Evolutionary conservation across 2,888 invertebrate species (phyloP).

Genomic region (Homarus gammarus): DNA sequence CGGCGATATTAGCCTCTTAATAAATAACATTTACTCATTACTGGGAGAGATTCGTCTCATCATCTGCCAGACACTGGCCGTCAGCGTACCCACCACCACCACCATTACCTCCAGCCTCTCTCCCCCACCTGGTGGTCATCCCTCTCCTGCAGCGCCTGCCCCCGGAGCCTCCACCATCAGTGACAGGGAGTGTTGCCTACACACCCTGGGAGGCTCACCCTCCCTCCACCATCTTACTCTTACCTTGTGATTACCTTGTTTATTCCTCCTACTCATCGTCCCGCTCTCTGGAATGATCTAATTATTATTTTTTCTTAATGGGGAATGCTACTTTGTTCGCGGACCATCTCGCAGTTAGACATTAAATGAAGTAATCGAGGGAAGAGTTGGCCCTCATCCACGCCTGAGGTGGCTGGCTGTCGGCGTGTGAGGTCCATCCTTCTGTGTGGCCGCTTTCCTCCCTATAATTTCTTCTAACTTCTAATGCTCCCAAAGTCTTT

Average conservation of each 20-base stretch:
- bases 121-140: no score
- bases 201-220: neutral
- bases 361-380: constrained; percentile 19
- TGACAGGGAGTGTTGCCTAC: neutral
- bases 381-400: neutral
- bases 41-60: neutral
- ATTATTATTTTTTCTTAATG: neutral
- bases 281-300: neutral
- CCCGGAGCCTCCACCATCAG: no score
- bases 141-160: no score
- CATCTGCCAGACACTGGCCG: neutral
- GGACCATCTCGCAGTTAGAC: neutral
- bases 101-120: no score
- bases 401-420: neutral
- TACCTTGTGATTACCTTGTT: neutral
- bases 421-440: constrained; percentile 20
- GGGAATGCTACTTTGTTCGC: neutral
- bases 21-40: neutral
- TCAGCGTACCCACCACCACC: neutral
- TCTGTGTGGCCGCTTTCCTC: neutral
- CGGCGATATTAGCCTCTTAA: neutral
- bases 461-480: neutral
- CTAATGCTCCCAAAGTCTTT: neutral
- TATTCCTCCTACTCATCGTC: neutral
- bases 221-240: neutral